These are phyloP conservation scores for Tyto alba DNA, from an alignment of 2,113 vertebrate genomes.

Conservation along the genomic window DNA sequence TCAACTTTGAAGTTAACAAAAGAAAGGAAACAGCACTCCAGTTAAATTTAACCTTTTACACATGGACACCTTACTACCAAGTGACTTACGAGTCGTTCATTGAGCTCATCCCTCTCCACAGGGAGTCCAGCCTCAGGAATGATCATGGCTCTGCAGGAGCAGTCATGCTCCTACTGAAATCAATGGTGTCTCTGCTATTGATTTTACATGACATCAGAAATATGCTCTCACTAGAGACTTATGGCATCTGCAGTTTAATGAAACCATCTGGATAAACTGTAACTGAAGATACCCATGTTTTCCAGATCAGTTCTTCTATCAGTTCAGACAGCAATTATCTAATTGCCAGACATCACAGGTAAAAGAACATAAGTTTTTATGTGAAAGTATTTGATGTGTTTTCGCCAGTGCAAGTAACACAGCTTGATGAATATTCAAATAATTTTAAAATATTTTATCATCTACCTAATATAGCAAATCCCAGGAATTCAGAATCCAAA, in stretches of 20 bases:
- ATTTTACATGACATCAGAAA: not conserved
- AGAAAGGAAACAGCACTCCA: not conserved
- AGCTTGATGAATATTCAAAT: not conserved
- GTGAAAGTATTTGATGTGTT: not conserved
- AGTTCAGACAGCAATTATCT: not conserved
- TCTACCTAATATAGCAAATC: not conserved
- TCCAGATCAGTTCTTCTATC: not conserved
- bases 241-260: not conserved
- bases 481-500: not conserved
- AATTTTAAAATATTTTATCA: not conserved
- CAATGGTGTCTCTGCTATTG: not conserved
- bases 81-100: rapidly evolving
- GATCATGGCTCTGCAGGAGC: not conserved
- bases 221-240: not conserved
- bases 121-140: rapidly evolving
- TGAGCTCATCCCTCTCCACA: not conserved
- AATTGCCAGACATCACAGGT: not conserved
- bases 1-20: not conserved
- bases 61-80: not conserved
- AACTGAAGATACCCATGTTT: not conserved
- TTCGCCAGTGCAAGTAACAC: not conserved
- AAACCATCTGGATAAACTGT: not conserved
- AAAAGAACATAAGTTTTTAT: not conserved
- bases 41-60: not conserved
- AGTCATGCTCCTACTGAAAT: not conserved